phyloP scores from a whole-genome alignment of 2,113 vertebrate genomes.

The Panthera tigris region DNA sequence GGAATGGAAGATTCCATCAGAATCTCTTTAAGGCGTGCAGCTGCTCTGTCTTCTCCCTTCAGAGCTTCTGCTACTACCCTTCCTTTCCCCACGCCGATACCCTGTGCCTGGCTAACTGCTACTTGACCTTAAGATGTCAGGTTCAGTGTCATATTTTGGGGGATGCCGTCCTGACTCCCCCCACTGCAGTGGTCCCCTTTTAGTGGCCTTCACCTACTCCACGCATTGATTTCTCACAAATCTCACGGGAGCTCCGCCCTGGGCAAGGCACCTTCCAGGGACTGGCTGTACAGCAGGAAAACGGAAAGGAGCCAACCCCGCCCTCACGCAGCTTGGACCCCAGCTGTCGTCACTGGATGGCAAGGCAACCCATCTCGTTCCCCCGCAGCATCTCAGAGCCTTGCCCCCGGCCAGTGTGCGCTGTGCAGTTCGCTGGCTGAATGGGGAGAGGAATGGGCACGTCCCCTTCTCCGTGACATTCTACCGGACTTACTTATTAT shows the following conservation, averaged over 20 bases:
- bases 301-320: neutral
- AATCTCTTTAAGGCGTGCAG: neutral
- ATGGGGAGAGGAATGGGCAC: neutral
- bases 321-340: accelerated
- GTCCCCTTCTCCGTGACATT: neutral
- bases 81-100: neutral
- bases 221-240: too few species aligned
- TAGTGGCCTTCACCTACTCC: neutral
- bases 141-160: neutral
- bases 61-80: too few species aligned
- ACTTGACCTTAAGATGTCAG: neutral
- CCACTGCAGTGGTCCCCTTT: neutral
- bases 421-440: accelerated
- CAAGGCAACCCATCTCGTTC: accelerated
- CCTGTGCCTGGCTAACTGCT: neutral
- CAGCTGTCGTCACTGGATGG: accelerated
- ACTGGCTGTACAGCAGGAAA: neutral
- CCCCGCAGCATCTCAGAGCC: accelerated
- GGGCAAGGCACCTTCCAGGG: neutral
- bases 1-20: accelerated
- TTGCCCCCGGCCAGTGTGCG: accelerated
- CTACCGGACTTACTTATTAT: constrained; percentile 94
- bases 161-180: neutral
- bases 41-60: neutral
- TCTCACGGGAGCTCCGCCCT: too few species aligned